These are phyloP conservation scores for Palaemon carinicauda DNA, from an alignment of 1,140 invertebrate genomes.

Conservation along the genomic window DNA sequence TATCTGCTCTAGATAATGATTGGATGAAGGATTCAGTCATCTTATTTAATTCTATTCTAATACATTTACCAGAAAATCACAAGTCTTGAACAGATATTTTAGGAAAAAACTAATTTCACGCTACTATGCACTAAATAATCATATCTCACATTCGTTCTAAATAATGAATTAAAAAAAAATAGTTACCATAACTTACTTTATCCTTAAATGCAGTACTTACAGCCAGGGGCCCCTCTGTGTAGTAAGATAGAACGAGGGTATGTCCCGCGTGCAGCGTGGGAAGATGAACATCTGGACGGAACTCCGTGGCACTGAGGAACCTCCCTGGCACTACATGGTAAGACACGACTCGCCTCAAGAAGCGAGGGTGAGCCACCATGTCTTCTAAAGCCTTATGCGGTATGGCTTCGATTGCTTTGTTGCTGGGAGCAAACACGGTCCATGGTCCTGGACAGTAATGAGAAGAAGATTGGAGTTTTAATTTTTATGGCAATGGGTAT, in stretches of 20 bases:
- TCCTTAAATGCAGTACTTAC: not conserved
- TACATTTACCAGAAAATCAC: no score
- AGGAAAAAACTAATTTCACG: no score
- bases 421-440: conserved; percentile 65
- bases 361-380: conserved; percentile 57
- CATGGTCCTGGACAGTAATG: conserved; percentile 61
- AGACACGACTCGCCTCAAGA: conserved; percentile 62
- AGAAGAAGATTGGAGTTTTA: not conserved
- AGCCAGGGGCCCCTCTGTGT: conserved; percentile 25
- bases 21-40: no score
- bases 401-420: conserved; percentile 64
- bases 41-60: no score
- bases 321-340: conserved; percentile 64
- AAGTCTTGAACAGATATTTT: no score
- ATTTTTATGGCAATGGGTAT: not conserved
- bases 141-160: no score
- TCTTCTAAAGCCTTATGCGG: conserved; percentile 55
- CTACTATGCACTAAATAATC: no score
- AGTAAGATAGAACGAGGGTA: conserved; percentile 60
- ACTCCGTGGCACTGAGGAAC: conserved; percentile 37
- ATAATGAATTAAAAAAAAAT: no score
- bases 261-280: conserved; percentile 57
- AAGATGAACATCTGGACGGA: conserved; percentile 34
- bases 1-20: no score
- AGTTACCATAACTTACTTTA: no score